Base-by-base conservation (phyloP, 2,113 vertebrate species). In the Stegostoma tigrinum region DNA sequence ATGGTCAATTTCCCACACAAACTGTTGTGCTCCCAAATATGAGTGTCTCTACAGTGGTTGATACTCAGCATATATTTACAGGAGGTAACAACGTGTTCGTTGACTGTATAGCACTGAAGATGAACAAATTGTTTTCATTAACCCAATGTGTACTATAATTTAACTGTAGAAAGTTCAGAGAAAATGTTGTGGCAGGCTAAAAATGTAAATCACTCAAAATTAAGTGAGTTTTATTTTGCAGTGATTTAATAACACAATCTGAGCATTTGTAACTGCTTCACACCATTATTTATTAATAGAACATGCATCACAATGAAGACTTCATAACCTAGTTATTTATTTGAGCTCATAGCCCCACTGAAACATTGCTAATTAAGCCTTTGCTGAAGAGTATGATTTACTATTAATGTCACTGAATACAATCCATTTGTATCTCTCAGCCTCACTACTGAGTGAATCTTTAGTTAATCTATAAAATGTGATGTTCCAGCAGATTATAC, bases 271-370 rank as follows among this genome's bases (percentile, higher is more conserved):
- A 93, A 66, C 61, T 38, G 89, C 66, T 93, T 34, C n/a, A 38
- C 61, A 42, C 61, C 1, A 93, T 93, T 93, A n/a, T n/a, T 67
- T 67, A 93, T 66, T 93, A 66, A 93, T 93, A 91, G 55, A 34
- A 66, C n/a, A 45, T 38, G 34, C 38, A 67, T 38, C 89, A 91
- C n/a, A 66, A 93, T 93, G 89, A 66, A 93, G 61, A n/a, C 34
- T 67, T 93, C 87, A 93, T 93, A 61, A 66, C 89, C 61, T n/a
- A 91, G 30, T 61, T 91, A 64, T 64, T n/a, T 91, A 93, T 66
- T 90, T 38, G 61, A 38, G 64, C n/a, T 93, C 61, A 93, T 34
- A 93, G n/a, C 67, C 61, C n/a, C 21, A 93, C 3, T 66, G 55
- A 64, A 64, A 66, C 67, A 21, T 66, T n/a, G 64, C 0, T 38